Conservation (phyloP, 2,113 vertebrate species). For the Rissa tridactyla region DNA sequence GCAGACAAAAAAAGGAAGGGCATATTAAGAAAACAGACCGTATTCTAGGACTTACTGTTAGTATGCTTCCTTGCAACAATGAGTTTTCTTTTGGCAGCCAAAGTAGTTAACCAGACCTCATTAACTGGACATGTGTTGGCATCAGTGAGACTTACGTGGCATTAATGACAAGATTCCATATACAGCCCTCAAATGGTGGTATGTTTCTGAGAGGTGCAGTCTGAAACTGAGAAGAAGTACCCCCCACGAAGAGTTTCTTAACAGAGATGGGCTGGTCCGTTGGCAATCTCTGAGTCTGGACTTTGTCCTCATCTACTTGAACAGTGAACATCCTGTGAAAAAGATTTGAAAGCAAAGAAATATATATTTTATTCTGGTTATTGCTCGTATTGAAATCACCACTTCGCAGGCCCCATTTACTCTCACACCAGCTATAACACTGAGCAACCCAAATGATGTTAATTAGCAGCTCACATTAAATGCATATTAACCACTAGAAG, state of each 20-base stretch:
- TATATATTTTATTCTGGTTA: not conserved
- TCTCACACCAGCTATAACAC: not conserved
- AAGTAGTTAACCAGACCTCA: not conserved
- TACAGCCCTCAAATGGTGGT: constrained; percentile 89
- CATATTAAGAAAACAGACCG: not conserved
- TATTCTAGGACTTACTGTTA: not conserved
- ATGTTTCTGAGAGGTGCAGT: constrained; percentile 79
- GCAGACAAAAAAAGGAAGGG: not conserved
- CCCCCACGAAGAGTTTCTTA: constrained; percentile 89
- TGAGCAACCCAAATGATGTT: not conserved
- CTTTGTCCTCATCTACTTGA: constrained; percentile 90
- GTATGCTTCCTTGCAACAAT: not conserved
- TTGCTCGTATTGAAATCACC: not conserved
- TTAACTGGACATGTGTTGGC: not conserved
- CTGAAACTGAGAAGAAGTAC: constrained; percentile 81
- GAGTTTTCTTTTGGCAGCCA: not conserved
- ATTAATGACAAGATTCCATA: constrained; percentile 97
- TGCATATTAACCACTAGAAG: not conserved
- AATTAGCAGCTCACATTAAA: not conserved
- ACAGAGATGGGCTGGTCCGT: constrained; percentile 81
- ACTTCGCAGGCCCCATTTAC: not conserved
- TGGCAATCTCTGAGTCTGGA: constrained; percentile 79
- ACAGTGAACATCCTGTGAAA: constrained; percentile 83
- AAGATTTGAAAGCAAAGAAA: constrained; percentile 30
- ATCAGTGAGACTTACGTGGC: constrained; percentile 76